These are phyloP conservation scores for Heteractis magnifica DNA, from an alignment of 92 coral and sea anemone genomes.

Conservation along the genomic window DNA sequence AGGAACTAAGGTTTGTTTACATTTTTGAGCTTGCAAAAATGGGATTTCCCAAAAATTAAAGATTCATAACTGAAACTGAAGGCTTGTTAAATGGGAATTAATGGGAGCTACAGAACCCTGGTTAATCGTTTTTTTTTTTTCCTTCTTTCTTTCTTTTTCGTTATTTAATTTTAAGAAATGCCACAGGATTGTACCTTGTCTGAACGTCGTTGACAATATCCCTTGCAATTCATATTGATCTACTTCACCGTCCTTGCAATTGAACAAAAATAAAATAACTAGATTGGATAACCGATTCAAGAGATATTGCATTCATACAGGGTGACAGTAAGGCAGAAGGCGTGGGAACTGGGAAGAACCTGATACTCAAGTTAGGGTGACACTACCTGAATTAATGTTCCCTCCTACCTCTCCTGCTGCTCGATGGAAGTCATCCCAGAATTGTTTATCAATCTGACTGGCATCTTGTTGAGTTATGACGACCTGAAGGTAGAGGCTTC, in stretches of 20 bases:
- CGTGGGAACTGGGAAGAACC: no score
- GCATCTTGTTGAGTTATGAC: slow-evolving; percentile 59
- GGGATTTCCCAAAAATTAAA: no score
- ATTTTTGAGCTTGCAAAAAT: no score
- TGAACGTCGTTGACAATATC: slow-evolving; percentile 47
- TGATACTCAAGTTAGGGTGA: no score
- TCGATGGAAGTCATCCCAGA: slow-evolving; percentile 70
- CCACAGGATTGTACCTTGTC: slow-evolving; percentile 32
- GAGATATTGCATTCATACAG: neutral
- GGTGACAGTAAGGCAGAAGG: no score
- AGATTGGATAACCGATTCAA: neutral
- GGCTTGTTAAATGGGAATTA: no score
- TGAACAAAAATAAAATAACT: neutral
- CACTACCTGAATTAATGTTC: no score
- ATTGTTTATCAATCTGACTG: slow-evolving; percentile 57
- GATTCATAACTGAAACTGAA: no score
- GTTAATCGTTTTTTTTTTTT: no score
- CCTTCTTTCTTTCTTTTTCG: no score
- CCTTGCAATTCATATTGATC: slow-evolving; percentile 74
- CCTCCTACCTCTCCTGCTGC: slow-evolving; percentile 70
- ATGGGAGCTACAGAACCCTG: no score
- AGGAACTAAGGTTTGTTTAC: no score
- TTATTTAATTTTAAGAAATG: neutral
- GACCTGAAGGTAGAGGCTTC: slow-evolving; percentile 26
- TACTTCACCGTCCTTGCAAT: slow-evolving; percentile 66